Conservation (phyloP, 2,113 vertebrate genomes). For the Syngnathus scovelli region DNA sequence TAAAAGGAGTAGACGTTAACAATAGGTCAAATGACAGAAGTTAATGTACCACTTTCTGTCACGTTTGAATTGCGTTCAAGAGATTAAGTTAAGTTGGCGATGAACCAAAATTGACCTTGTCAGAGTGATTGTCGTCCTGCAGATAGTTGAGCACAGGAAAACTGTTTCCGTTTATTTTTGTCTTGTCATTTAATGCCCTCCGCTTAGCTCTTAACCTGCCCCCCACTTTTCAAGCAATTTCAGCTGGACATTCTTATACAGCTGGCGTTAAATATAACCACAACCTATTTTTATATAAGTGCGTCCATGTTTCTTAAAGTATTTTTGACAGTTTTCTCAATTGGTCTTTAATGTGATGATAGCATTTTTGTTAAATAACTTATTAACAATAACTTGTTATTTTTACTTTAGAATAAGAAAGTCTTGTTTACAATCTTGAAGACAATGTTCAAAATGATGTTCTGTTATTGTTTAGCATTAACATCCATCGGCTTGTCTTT, state of each 20-base stretch:
- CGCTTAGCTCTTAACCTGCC: neutral
- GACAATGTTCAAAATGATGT: neutral
- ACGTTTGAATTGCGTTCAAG: no score
- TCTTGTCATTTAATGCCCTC: neutral
- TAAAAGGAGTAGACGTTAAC: constrained; percentile 4
- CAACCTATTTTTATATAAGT: neutral
- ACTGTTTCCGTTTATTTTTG: neutral
- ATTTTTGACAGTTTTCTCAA: neutral
- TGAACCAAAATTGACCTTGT: neutral
- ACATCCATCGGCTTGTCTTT: neutral
- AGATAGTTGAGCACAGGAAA: neutral
- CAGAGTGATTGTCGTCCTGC: neutral
- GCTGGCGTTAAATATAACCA: neutral
- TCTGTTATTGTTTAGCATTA: neutral
- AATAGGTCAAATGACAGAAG: constrained; percentile 7
- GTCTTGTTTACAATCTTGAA: neutral
- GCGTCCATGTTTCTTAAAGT: neutral
- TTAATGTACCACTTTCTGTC: neutral
- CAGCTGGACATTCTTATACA: neutral
- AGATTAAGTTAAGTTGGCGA: neutral
- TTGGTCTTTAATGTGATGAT: neutral
- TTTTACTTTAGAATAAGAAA: neutral
- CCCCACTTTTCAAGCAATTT: neutral
- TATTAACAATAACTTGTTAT: neutral
- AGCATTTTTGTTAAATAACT: neutral